phyloP scores from a whole-genome alignment of 2,113 vertebrate genomes.

The Erpornis zantholeuca region DNA sequence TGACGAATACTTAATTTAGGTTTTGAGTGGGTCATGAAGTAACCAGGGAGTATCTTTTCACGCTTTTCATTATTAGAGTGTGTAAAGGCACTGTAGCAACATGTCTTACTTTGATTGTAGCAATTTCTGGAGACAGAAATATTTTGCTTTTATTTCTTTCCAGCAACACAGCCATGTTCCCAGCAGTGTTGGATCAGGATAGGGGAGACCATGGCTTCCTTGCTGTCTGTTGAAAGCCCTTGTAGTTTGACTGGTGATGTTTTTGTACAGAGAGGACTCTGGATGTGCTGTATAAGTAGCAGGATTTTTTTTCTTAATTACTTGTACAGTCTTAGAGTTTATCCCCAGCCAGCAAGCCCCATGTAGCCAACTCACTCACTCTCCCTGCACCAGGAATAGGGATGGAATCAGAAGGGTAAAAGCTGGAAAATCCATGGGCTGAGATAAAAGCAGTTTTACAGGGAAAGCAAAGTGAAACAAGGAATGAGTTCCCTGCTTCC shows the following conservation, averaged over 20 bases:
- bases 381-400: not conserved
- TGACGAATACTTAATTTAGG: not conserved
- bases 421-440: not conserved
- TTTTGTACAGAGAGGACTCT: not conserved
- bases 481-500: not conserved
- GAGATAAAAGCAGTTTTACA: not conserved
- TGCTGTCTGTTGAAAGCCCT: not conserved
- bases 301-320: not conserved
- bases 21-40: not conserved
- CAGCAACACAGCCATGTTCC: not conserved
- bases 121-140: not conserved
- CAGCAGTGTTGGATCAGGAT: not conserved
- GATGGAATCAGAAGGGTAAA: not conserved
- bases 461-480: not conserved
- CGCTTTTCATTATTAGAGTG: not conserved
- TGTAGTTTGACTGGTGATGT: not conserved
- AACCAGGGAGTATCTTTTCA: not conserved
- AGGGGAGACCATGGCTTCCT: not conserved
- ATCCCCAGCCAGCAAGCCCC: not conserved
- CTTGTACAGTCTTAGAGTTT: not conserved
- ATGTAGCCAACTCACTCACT: fast-evolving
- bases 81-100: not conserved
- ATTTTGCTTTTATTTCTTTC: not conserved
- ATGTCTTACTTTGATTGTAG: not conserved
- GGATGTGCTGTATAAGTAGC: not conserved